phyloP scores from a whole-genome alignment of 2,797 vertebrate genomes.

The Smutsia temminckii region DNA sequence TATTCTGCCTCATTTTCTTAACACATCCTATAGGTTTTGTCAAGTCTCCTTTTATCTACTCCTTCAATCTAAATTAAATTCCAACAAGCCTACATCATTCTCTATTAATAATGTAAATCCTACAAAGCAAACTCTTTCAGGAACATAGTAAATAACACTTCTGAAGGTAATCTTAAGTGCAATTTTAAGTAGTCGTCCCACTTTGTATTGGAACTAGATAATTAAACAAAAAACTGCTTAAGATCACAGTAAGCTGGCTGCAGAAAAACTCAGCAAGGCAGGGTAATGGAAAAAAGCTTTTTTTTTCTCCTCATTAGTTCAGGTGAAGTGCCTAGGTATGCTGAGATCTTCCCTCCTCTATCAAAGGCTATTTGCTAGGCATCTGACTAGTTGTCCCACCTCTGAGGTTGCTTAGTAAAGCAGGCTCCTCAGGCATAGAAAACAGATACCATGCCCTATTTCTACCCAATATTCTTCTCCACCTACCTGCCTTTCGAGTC shows the following conservation, averaged over 20 bases:
- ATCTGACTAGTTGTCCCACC: neutral
- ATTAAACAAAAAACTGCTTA: slow-evolving; percentile 62
- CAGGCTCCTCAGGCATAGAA: neutral
- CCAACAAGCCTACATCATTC: slow-evolving; percentile 39
- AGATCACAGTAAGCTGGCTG: neutral
- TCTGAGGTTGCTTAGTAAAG: neutral
- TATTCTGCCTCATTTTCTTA: slow-evolving; percentile 80
- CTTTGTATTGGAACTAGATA: slow-evolving; percentile 75
- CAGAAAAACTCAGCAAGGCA: neutral
- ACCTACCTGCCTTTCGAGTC: neutral
- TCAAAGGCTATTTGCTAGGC: neutral
- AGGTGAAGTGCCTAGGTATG: neutral
- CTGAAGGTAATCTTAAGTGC: slow-evolving; percentile 57
- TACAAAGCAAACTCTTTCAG: slow-evolving; percentile 70
- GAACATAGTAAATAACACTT: slow-evolving; percentile 69
- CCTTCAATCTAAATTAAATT: slow-evolving; percentile 84
- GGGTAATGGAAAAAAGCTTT: neutral
- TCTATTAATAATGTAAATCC: slow-evolving; percentile 82
- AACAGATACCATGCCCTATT: neutral
- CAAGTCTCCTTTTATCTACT: slow-evolving; percentile 78
- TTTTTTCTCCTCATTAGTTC: neutral
- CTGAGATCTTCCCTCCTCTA: neutral
- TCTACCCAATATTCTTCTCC: neutral
- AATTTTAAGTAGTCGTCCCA: slow-evolving; percentile 82
- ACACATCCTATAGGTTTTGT: slow-evolving; percentile 78